A percentile compares a stretch with the other conserved stretches of the same genome.
These are phyloP conservation scores for Fregetta grallaria DNA, from an alignment of 2,113 vertebrate genomes.

Conservation along the genomic window DNA sequence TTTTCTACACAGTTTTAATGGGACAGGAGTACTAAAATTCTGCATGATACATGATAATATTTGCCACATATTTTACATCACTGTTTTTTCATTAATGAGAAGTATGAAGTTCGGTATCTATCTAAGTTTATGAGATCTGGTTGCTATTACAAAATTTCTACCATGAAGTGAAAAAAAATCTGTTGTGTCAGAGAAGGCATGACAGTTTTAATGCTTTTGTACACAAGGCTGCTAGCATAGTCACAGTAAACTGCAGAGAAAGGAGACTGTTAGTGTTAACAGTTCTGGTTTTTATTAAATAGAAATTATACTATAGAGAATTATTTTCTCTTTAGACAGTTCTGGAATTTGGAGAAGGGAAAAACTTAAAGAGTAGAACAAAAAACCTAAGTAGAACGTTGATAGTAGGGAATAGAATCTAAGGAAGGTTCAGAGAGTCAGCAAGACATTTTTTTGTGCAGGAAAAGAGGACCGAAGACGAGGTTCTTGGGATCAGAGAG, in stretches of 20 bases:
- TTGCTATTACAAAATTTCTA: not conserved
- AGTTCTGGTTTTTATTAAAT: not conserved
- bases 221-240: not conserved
- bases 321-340: not conserved
- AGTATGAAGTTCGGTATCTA: not conserved
- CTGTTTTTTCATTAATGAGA: not conserved
- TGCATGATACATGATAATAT: not conserved
- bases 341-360: not conserved
- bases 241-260: not conserved
- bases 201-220: not conserved
- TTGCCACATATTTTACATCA: rapidly evolving
- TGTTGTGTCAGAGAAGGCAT: not conserved
- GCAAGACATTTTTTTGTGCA: not conserved
- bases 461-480: not conserved
- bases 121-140: not conserved
- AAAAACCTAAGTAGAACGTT: not conserved
- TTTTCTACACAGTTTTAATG: not conserved
- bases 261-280: not conserved
- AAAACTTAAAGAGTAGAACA: not conserved
- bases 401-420: not conserved
- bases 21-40: not conserved
- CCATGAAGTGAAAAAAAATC: not conserved
- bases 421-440: not conserved
- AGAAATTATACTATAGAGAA: not conserved
- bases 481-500: not conserved